Base-by-base conservation (phyloP, 2,888 invertebrate species). In the Abrostola triplasia region DNA sequence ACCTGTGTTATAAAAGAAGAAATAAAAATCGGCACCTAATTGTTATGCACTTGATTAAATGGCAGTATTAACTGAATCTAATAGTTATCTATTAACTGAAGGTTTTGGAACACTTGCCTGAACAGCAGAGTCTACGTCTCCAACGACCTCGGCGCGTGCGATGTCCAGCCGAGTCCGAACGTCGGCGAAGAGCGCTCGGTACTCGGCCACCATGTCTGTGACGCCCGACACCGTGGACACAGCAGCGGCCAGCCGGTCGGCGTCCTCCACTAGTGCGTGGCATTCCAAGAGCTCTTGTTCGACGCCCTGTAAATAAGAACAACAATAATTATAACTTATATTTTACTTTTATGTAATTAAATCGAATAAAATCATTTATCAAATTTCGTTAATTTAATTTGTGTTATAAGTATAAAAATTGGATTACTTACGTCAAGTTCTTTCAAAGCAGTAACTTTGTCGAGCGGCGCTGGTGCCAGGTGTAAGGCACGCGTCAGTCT, bases 401-500 rank as follows among this genome's bases (percentile, higher is more conserved):
- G 10, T 7, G 10, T 7, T 10, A 38, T 0, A 47, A 6, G 10
- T 36, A 2, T n/a, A 13, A 13, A 8, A 37, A 13, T 5, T 10
- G 36, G 10, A 55, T 37, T 67, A 90, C 92, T 90, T 74, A 95
- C 95, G 66, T 95, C 92, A 13, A 96, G 83, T 76, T 95, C 94
- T 47, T 88, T 88, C 38, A 88, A 89, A 71, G 81, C 95, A 77
- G 79, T 95, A 66, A 52, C 91, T 78, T 85, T 93, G 83, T 88
- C 95, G 74, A 79, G 91, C 73, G 82, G 95, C 80, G 73, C 89
- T 70, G 93, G 94, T 0, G 95, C 92, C 1, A 97, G 91, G 77
- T 96, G 96, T 79, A 97, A 95, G 5, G 97, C 89, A 62, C 97
- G 95, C 0, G 97, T 97, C 12, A 98, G 90, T 42, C 96, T 93